Percentiles rank a stretch among this genome's conserved stretches.
Conservation (phyloP, 2,888 invertebrate genomes). For the Oeneis ivallda region DNA sequence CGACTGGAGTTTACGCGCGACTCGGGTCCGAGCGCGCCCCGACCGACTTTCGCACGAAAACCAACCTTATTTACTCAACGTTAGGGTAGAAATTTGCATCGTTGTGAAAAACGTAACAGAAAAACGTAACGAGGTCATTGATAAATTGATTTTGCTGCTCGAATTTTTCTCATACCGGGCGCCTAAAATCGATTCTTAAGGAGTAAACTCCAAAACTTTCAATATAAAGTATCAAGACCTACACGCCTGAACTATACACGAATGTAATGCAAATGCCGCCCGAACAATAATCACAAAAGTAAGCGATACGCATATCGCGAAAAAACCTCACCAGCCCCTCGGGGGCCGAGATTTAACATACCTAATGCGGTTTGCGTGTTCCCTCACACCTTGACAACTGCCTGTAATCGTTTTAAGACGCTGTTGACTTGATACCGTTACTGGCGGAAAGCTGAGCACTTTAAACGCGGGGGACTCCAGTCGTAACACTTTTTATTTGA, state of each 20-base stretch:
- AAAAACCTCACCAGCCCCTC: constrained; percentile 56
- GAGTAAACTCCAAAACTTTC: too few relatives aligned
- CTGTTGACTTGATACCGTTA: constrained; percentile 60
- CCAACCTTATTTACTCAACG: too few relatives aligned
- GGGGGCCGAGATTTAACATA: constrained; percentile 75
- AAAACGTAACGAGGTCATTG: too few relatives aligned
- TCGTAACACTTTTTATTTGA: constrained; percentile 30
- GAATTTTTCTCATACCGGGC: too few relatives aligned
- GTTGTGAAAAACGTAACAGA: too few relatives aligned
- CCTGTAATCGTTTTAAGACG: constrained; percentile 78
- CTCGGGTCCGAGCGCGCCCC: too few relatives aligned
- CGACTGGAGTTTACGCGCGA: too few relatives aligned
- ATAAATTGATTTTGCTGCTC: too few relatives aligned
- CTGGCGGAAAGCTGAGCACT: constrained; percentile 27
- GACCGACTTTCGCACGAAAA: too few relatives aligned
- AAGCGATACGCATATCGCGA: constrained; percentile 77
- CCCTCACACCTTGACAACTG: constrained; percentile 62
- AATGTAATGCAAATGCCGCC: constrained; percentile 70
- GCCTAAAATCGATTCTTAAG: too few relatives aligned
- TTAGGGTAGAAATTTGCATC: too few relatives aligned
- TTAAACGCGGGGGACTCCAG: constrained; percentile 26
- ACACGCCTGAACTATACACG: constrained; percentile 22
- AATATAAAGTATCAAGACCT: constrained; percentile 48
- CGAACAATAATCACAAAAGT: constrained; percentile 78
- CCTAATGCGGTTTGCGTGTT: constrained; percentile 81